These are phyloP conservation scores for Pygmarrhopalites habei DNA, from an alignment of 1,140 invertebrate genomes.

Conservation along the genomic window DNA sequence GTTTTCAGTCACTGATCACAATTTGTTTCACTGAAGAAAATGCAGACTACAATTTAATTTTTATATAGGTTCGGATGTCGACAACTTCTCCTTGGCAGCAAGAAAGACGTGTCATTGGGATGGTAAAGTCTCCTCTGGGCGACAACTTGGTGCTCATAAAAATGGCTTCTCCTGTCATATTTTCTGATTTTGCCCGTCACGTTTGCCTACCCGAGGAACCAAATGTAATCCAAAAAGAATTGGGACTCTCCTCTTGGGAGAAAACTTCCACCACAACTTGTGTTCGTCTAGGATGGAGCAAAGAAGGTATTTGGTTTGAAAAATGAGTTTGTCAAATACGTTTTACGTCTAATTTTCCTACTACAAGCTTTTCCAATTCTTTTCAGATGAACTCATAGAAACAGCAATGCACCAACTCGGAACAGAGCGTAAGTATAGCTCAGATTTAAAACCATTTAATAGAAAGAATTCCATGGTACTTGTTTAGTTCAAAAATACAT, in stretches of 20 bases:
- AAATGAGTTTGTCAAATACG: not conserved
- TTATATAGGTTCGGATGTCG: constrained; percentile 56
- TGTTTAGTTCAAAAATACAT: no score
- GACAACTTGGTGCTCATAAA: constrained; percentile 75
- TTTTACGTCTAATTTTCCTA: constrained; percentile 6
- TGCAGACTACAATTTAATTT: no score
- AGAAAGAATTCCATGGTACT: no score
- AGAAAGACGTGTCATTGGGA: constrained; percentile 71
- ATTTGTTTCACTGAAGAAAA: no score
- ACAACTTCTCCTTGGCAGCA: constrained; percentile 79
- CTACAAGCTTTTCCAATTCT: not conserved
- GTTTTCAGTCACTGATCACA: no score
- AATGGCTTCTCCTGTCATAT: constrained; percentile 62
- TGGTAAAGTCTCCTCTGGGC: constrained; percentile 82
- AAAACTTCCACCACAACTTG: constrained; percentile 26
- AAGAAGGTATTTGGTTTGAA: constrained; percentile 27
- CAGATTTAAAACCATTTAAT: no score
- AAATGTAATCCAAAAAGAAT: constrained; percentile 5
- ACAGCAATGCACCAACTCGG: constrained; percentile 36
- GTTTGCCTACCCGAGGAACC: constrained; percentile 59
- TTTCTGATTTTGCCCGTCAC: constrained; percentile 74
- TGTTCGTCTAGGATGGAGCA: constrained; percentile 36
- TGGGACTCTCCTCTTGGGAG: constrained; percentile 33
- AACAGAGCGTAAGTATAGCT: no score
- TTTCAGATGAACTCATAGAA: constrained; percentile 36